A percentile compares a stretch with the other conserved stretches of the same genome.
phyloP scores from a whole-genome alignment of 2,888 invertebrate genomes.

The Athrips mouffetella region DNA sequence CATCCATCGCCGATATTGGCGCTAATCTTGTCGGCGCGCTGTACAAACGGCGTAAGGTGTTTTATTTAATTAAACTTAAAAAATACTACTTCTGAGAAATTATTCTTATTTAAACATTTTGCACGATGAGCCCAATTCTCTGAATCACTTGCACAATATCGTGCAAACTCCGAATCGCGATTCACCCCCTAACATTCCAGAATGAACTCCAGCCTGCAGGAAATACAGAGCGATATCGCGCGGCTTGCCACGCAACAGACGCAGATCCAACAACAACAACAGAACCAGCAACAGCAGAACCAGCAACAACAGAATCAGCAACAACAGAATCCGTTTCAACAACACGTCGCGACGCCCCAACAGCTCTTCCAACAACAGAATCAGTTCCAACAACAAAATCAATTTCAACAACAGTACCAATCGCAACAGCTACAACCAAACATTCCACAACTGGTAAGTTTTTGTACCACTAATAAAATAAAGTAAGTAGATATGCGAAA shows the following conservation, averaged over 20 bases:
- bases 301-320: constrained; percentile 62
- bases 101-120: too few relatives aligned
- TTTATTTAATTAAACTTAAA: too few relatives aligned
- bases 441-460: constrained; percentile 78
- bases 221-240: constrained; percentile 96
- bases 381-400: constrained; percentile 64
- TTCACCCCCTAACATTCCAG: constrained; percentile 59
- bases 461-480: too few relatives aligned
- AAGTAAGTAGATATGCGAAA: too few relatives aligned
- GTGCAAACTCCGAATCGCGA: constrained; percentile 8
- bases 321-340: constrained; percentile 72
- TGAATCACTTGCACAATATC: background rate
- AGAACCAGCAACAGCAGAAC: constrained; percentile 68
- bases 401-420: constrained; percentile 37
- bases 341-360: constrained; percentile 44
- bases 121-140: background rate
- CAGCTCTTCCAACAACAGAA: constrained; percentile 57
- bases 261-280: constrained; percentile 67
- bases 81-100: too few relatives aligned
- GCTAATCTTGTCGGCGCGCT: too few relatives aligned
- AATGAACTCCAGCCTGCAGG: constrained; percentile 95
- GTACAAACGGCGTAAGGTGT: too few relatives aligned
- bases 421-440: constrained; percentile 69
- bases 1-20: too few relatives aligned
- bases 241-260: constrained; percentile 86